Evolutionary conservation across 2,113 vertebrate species (phyloP).

Genomic region (Boulengeromyrus knoepffleri): DNA sequence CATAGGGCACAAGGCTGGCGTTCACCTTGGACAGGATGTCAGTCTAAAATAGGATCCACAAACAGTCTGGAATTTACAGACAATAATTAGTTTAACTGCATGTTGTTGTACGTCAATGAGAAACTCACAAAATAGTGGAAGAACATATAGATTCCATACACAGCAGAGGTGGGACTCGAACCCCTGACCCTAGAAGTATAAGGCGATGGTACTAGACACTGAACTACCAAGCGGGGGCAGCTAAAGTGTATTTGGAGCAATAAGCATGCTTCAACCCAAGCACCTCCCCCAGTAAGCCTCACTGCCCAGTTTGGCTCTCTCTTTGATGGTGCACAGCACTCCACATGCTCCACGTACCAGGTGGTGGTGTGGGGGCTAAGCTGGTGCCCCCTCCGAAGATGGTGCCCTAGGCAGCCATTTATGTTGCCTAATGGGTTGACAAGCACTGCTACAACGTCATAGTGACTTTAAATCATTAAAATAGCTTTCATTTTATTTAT

Average conservation of each 20-base stretch:
- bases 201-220: neutral
- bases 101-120: neutral
- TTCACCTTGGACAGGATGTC: neutral
- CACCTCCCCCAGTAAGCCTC: neutral
- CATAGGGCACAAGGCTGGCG: neutral
- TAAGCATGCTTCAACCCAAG: neutral
- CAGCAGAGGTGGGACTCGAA: neutral
- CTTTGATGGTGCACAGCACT: neutral
- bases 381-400: neutral
- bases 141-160: neutral
- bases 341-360: neutral
- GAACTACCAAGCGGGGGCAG: neutral
- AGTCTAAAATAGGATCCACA: neutral
- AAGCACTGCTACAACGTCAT: neutral
- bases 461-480: neutral
- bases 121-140: neutral
- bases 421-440: neutral
- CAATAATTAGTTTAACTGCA: neutral
- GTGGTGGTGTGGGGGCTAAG: neutral
- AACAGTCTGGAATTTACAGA: neutral
- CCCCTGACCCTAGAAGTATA: neutral
- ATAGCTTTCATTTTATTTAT: neutral
- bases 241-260: neutral
- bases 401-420: neutral
- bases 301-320: neutral